phyloP scores from a whole-genome alignment of 2,888 invertebrate genomes.

The Physocephala rufipes region DNA sequence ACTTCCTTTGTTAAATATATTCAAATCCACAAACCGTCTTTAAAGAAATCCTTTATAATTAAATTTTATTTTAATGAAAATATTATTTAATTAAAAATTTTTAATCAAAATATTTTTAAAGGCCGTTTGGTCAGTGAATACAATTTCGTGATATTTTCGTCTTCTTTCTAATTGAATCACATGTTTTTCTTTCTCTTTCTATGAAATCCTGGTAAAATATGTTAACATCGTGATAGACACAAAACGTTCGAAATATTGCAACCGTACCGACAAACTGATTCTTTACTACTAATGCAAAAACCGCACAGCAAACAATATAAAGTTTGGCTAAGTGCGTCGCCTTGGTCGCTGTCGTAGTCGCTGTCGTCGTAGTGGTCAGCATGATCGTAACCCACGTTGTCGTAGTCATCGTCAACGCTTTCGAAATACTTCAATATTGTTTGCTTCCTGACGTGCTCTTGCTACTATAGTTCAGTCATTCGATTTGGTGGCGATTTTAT shows the following conservation, averaged over 20 bases:
- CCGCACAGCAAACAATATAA: slow-evolving; percentile 25
- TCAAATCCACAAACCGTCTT: too few species aligned
- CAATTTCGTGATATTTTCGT: too few species aligned
- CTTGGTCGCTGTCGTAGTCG: background rate
- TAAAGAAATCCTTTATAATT: too few species aligned
- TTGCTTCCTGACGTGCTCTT: slow-evolving; percentile 27
- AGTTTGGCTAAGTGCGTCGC: background rate
- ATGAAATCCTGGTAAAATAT: slow-evolving; percentile 14
- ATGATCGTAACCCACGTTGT: background rate
- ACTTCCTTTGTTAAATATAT: too few species aligned
- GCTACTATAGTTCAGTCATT: background rate
- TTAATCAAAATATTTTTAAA: too few species aligned
- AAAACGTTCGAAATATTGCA: slow-evolving; percentile 38
- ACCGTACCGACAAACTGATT: slow-evolving; percentile 59
- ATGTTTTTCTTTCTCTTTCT: too few species aligned
- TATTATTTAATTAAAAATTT: too few species aligned
- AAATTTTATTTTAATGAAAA: too few species aligned
- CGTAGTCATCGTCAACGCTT: slow-evolving; percentile 16
- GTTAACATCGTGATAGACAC: background rate
- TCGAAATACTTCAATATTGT: slow-evolving; percentile 26
- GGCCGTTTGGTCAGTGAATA: too few species aligned
- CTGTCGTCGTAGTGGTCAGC: too few species aligned
- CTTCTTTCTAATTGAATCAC: too few species aligned
- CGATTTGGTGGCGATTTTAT: slow-evolving; percentile 5
- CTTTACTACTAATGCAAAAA: slow-evolving; percentile 56